Percentiles rank a stretch among this genome's conserved stretches.
phyloP scores from a whole-genome alignment of 2,888 invertebrate genomes.

The Sussaba pulchella region DNA sequence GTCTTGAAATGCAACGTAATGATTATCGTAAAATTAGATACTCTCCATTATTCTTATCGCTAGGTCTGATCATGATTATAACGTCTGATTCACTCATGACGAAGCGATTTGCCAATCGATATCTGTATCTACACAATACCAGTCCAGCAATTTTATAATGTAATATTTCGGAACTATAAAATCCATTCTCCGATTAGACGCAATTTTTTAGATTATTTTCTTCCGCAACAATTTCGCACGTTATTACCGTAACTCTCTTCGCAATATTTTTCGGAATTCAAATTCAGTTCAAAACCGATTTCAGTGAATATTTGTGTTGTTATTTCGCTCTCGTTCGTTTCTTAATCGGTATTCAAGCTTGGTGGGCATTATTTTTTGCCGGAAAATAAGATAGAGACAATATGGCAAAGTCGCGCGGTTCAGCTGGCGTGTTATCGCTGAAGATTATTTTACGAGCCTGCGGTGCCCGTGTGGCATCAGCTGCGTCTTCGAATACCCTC shows the following conservation, averaged over 20 bases:
- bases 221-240: too few species aligned
- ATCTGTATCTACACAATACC: too few species aligned
- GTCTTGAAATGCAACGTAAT: neutral
- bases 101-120: too few species aligned
- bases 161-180: too few species aligned
- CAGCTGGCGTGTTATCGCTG: slow-evolving; percentile 68
- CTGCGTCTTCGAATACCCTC: slow-evolving; percentile 73
- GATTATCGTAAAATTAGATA: neutral
- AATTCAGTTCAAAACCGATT: too few species aligned
- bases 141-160: too few species aligned
- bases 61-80: too few species aligned
- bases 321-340: slow-evolving; percentile 48
- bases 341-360: slow-evolving; percentile 60
- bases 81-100: too few species aligned
- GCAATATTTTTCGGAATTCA: too few species aligned
- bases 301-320: slow-evolving; percentile 62
- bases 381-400: slow-evolving; percentile 56
- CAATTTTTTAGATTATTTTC: too few species aligned
- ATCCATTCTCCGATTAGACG: too few species aligned
- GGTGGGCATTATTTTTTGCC: slow-evolving; percentile 32
- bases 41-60: neutral
- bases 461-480: slow-evolving; percentile 80
- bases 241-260: too few species aligned
- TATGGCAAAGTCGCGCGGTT: slow-evolving; percentile 38
- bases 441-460: slow-evolving; percentile 80